A percentile compares a stretch with the other conserved stretches of the same genome.
Conservation (phyloP, 2,113 vertebrate genomes). For the Ophthalmolycus amberensis region DNA sequence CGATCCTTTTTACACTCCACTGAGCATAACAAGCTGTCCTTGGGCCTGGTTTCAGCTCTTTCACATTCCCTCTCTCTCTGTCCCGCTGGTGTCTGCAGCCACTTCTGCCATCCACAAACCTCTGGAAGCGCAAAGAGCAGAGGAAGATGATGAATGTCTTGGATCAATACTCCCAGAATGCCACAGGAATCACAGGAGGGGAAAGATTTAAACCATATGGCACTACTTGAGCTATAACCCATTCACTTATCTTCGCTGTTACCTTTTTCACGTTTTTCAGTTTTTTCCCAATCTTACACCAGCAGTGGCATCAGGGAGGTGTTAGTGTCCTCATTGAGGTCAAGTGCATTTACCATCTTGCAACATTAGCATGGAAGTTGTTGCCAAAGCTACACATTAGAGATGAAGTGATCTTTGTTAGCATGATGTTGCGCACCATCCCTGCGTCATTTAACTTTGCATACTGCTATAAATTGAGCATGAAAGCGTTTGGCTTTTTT, state of each 20-base stretch:
- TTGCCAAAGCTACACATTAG: constrained; percentile 10
- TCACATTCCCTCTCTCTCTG: constrained; percentile 1
- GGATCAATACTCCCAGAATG: constrained; percentile 69
- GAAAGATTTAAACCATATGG: constrained; percentile 70
- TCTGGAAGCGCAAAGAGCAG: constrained; percentile 51
- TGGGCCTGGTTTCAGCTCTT: constrained; percentile 32
- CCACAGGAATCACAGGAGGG: constrained; percentile 32
- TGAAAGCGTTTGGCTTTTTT: constrained; percentile 2
- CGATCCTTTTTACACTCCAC: constrained; percentile 24
- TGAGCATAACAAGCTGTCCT: constrained; percentile 43
- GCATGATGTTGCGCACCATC: constrained; percentile 13
- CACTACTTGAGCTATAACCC: constrained; percentile 64
- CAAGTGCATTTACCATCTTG: constrained; percentile 17
- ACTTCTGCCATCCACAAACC: constrained; percentile 40
- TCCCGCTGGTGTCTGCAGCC: constrained; percentile 15
- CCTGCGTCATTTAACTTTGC: constrained; percentile 27
- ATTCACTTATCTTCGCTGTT: constrained; percentile 48
- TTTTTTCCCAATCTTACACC: constrained; percentile 7
- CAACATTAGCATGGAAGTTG: constrained; percentile 23
- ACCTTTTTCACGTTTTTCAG: constrained; percentile 10
- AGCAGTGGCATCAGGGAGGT: neutral
- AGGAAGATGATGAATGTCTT: constrained; percentile 56
- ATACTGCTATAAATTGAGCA: constrained; percentile 15
- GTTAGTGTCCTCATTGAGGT: neutral
- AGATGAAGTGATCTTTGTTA: neutral